Evolutionary conservation across 2,113 vertebrate genomes (phyloP).

Genomic region (Marcusenius ussheri): DNA sequence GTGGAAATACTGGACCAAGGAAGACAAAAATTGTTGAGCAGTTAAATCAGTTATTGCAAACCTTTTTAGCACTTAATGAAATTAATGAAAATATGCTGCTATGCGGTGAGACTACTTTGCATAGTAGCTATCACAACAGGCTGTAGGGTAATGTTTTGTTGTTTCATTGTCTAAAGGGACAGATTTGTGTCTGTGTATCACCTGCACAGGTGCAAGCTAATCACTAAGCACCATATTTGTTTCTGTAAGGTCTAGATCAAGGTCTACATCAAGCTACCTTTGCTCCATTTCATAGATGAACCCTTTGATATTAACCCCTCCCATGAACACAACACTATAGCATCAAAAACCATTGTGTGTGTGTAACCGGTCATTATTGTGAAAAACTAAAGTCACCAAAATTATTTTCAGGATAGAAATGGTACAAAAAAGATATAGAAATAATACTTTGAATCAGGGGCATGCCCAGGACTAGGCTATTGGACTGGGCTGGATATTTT

Average conservation of each 20-base stretch:
- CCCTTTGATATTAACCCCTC: background rate
- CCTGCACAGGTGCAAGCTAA: background rate
- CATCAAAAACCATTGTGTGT: background rate
- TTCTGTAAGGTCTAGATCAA: background rate
- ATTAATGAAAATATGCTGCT: background rate
- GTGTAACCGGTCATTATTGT: background rate
- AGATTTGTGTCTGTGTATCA: background rate
- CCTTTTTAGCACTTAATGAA: background rate
- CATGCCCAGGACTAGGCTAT: too few relatives aligned
- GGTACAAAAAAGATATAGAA: background rate
- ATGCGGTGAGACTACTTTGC: background rate
- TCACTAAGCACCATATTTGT: background rate
- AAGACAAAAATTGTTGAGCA: background rate
- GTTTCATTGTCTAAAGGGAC: background rate
- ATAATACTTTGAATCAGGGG: background rate
- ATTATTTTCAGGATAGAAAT: background rate
- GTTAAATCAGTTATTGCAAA: background rate
- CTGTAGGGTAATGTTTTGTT: background rate
- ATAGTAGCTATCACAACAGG: background rate
- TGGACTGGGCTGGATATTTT: background rate
- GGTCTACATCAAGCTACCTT: background rate
- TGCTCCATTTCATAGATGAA: background rate
- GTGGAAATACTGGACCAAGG: background rate
- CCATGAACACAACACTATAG: background rate
- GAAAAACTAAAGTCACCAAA: background rate